Evolutionary conservation across 2,113 vertebrate genomes (phyloP), one percentile per base, ranked within the genome.

Genomic region (Pseudonaja textilis): DNA sequence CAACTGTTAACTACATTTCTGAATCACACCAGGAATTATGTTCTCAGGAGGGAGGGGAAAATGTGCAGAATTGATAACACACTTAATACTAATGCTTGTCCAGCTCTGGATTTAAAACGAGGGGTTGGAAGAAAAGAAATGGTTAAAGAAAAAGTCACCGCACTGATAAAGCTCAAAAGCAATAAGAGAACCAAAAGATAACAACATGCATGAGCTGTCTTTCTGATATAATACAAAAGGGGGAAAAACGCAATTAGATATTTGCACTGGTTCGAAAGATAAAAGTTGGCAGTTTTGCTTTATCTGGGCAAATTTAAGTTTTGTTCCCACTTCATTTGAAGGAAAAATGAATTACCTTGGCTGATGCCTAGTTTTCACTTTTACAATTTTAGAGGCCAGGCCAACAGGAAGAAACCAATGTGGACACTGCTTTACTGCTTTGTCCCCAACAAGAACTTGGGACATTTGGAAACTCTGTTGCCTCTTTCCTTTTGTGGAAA

Each of bases 81-180:
- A n/a, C 26, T 89, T 91, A 96, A 93, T 74, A 56, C 85, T 52
- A 85, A n/a, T 94, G 34, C 54, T 54, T 12, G 23, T 91, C 59
- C 23, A 89, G 39, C 47, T 90, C 29, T 89, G 18, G 55, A 91
- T 95, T 95, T 93, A 93, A 95, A 92, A 6, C 18, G 85, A 89
- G 22, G 90, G 55, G 12, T 2, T 39, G 87, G 88, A 61, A 94
- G 64, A 90, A 94, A 90, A 47, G 42, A n/a, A 29, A 39, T 64
- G 14, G 93, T 93, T 42, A 39, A 88, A 61, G 64, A 52, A 57
- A 47, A 92, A 55, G 74, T 20, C 50, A 88, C 18, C 16, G 26
- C 5, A 91, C 56, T 45, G 95, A 95, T 94, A 95, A 96, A 93
- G 55, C 88, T 90, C 87, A 93, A 94, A 95, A 89, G 81, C 91